A percentile compares a stretch with the other conserved stretches of the same genome.
phyloP scores from a whole-genome alignment of 2,113 vertebrate genomes.

The Boulengeromyrus knoepffleri region DNA sequence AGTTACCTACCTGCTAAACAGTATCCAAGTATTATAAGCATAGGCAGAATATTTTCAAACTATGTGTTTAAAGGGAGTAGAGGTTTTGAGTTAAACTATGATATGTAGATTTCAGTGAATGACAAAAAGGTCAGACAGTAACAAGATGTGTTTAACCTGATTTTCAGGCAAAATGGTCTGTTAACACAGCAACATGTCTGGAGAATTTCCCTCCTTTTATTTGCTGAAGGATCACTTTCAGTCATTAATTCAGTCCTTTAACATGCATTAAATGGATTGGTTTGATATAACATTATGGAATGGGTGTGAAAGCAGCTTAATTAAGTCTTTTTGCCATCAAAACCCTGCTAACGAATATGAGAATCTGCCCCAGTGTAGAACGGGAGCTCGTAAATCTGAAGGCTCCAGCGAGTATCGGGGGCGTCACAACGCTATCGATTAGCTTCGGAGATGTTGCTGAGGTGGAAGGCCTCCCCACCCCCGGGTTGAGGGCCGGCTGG shows the following conservation, averaged over 20 bases:
- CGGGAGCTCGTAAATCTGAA: background rate
- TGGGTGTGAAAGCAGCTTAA: background rate
- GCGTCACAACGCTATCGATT: background rate
- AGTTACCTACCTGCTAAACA: background rate
- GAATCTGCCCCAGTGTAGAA: background rate
- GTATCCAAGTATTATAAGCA: background rate
- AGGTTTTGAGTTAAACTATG: background rate
- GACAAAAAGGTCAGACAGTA: background rate
- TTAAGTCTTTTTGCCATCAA: background rate
- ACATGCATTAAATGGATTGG: background rate
- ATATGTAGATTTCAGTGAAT: background rate
- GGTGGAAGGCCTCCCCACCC: background rate
- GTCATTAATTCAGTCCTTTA: background rate
- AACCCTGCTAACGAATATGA: background rate
- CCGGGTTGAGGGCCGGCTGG: background rate
- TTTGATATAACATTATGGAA: background rate
- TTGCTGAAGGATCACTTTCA: background rate
- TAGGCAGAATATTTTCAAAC: background rate
- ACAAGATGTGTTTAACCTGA: background rate
- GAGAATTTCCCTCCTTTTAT: background rate
- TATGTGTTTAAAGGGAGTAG: background rate
- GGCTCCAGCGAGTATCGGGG: background rate
- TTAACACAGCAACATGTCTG: background rate
- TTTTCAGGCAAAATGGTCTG: background rate
- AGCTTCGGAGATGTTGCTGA: background rate